Conservation (phyloP, 2,113 vertebrate genomes). For the Xiphias gladius region DNA sequence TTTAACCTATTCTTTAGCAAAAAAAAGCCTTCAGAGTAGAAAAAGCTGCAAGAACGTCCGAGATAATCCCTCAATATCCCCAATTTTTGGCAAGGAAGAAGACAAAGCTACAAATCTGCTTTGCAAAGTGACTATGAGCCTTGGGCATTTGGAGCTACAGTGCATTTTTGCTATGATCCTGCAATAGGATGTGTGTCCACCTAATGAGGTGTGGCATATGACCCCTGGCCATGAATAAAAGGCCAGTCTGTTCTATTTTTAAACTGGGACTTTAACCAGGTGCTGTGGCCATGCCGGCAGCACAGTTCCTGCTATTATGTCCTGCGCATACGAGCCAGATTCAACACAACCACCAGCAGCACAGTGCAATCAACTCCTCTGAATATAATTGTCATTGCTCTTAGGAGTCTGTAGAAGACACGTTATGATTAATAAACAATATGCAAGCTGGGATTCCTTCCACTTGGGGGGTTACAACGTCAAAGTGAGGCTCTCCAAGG, state of each 20-base stretch:
- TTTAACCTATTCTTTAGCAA: not conserved
- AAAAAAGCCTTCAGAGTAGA: not conserved
- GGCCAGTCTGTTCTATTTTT: conserved; percentile 63
- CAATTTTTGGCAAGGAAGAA: not conserved
- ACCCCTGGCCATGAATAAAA: conserved; percentile 59
- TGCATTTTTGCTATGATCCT: conserved; percentile 15
- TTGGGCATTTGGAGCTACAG: not conserved
- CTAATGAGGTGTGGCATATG: conserved; percentile 59
- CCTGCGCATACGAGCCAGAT: not conserved
- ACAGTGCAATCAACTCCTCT: not conserved
- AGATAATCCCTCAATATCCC: not conserved
- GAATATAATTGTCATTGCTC: not conserved
- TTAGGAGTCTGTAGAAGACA: conserved; percentile 21
- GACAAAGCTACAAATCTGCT: not conserved
- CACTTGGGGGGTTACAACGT: conserved; percentile 58
- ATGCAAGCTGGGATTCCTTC: conserved; percentile 36
- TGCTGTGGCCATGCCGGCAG: conserved; percentile 30
- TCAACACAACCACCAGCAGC: not conserved
- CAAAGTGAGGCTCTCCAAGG: conserved; percentile 74
- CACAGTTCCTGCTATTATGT: conserved; percentile 4
- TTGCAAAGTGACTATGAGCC: conserved; percentile 13
- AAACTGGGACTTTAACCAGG: conserved; percentile 48
- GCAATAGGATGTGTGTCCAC: conserved; percentile 27
- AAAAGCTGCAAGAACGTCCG: not conserved
- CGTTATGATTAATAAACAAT: conserved; percentile 30